Percentiles rank a stretch among this genome's conserved stretches.
These are phyloP conservation scores for Melipona quadrifasciata DNA, from an alignment of 1,140 invertebrate species.

Conservation along the genomic window DNA sequence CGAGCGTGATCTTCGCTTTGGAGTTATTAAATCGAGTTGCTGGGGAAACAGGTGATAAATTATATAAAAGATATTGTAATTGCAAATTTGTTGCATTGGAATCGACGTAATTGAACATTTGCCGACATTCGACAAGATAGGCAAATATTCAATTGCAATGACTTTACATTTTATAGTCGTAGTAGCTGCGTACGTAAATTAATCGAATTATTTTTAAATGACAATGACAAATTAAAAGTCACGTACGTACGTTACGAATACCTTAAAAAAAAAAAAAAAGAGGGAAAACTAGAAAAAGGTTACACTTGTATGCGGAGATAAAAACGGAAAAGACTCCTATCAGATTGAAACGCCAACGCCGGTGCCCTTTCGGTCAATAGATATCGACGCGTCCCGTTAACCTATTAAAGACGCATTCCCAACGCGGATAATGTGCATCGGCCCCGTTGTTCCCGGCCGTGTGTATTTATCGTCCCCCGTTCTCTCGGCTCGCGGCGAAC, in stretches of 20 bases:
- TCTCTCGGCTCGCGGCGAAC: not conserved
- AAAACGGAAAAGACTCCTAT: not conserved
- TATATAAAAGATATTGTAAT: not conserved
- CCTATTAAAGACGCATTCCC: conserved; percentile 33
- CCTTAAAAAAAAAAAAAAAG: not conserved
- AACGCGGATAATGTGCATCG: not conserved
- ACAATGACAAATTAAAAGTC: too few species aligned
- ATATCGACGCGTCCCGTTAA: conserved; percentile 36
- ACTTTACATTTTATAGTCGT: too few species aligned
- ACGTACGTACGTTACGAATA: too few species aligned
- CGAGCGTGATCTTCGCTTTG: not conserved
- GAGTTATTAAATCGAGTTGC: not conserved
- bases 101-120: too few species aligned
- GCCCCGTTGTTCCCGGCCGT: conserved; percentile 5
- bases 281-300: too few species aligned
- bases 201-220: too few species aligned
- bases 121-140: too few species aligned
- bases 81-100: too few species aligned
- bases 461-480: conserved; percentile 21
- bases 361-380: conserved; percentile 1
- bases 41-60: not conserved
- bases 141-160: too few species aligned
- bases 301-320: too few species aligned
- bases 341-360: not conserved
- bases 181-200: too few species aligned